Conservation (phyloP, 64 coral and sea anemone species). For the Dendronephthya gigantea region DNA sequence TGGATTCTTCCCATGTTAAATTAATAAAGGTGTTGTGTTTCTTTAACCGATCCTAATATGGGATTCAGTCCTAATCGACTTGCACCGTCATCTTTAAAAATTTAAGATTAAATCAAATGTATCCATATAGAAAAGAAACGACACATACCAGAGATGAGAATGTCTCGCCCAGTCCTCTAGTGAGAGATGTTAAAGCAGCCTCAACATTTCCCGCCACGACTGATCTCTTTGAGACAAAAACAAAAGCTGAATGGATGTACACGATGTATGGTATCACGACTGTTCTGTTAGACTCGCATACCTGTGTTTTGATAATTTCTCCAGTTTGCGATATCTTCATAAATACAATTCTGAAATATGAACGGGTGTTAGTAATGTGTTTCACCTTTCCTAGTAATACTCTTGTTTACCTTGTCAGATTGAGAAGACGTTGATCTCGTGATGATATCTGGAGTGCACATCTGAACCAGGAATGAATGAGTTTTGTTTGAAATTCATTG, state of each 20-base stretch:
- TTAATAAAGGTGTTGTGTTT: too few relatives aligned
- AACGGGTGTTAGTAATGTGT: not conserved
- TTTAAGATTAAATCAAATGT: too few relatives aligned
- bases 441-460: conserved; percentile 43
- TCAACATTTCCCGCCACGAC: not conserved
- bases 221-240: not conserved
- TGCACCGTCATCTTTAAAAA: too few relatives aligned
- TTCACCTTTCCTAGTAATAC: not conserved
- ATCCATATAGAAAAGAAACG: not conserved
- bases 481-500: conserved; percentile 17
- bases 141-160: not conserved
- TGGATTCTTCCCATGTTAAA: too few relatives aligned
- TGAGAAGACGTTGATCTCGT: conserved; percentile 4
- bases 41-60: too few relatives aligned
- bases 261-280: not conserved
- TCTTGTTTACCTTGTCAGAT: conserved; percentile 39
- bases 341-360: not conserved
- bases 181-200: not conserved
- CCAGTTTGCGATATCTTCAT: conserved; percentile 39
- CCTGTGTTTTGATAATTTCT: conserved; percentile 28
- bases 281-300: not conserved
- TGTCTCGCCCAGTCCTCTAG: not conserved
- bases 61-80: too few relatives aligned
- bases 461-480: conserved; percentile 65
- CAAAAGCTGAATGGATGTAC: not conserved